Percentiles rank a stretch among this genome's conserved stretches.
phyloP scores from a whole-genome alignment of 2,888 invertebrate species.

The Slavum lentiscoides region DNA sequence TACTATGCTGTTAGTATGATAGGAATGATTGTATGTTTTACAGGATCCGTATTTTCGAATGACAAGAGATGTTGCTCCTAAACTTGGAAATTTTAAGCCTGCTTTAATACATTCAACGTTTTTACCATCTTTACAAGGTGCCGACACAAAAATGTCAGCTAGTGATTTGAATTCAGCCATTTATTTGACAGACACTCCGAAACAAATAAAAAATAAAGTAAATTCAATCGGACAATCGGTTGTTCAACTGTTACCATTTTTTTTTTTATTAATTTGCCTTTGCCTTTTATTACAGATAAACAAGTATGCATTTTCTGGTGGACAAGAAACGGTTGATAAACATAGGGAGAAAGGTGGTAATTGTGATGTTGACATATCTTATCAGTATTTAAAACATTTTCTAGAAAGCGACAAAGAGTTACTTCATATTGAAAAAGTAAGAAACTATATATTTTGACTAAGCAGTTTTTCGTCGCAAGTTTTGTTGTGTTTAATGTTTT shows the following conservation, averaged over 20 bases:
- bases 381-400: constrained; percentile 92
- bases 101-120: constrained; percentile 84
- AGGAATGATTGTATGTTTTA: not conserved
- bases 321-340: constrained; percentile 89
- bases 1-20: no score
- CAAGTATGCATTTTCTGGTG: constrained; percentile 94
- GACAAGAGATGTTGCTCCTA: constrained; percentile 96
- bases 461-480: no score
- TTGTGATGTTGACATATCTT: constrained; percentile 93
- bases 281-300: constrained; percentile 67
- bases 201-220: constrained; percentile 94
- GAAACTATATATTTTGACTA: constrained; percentile 3
- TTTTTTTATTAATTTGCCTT: no score
- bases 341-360: constrained; percentile 90
- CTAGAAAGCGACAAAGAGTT: constrained; percentile 88
- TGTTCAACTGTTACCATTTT: no score
- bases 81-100: constrained; percentile 84
- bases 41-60: constrained; percentile 98
- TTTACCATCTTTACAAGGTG: constrained; percentile 93
- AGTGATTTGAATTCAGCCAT: constrained; percentile 92
- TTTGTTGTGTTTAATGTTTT: no score
- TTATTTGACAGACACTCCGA: constrained; percentile 91
- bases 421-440: constrained; percentile 71
- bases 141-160: constrained; percentile 97
- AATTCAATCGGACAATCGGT: constrained; percentile 7